phyloP scores from a whole-genome alignment of 2,888 invertebrate species.

The Holacanthella duospinosa region DNA sequence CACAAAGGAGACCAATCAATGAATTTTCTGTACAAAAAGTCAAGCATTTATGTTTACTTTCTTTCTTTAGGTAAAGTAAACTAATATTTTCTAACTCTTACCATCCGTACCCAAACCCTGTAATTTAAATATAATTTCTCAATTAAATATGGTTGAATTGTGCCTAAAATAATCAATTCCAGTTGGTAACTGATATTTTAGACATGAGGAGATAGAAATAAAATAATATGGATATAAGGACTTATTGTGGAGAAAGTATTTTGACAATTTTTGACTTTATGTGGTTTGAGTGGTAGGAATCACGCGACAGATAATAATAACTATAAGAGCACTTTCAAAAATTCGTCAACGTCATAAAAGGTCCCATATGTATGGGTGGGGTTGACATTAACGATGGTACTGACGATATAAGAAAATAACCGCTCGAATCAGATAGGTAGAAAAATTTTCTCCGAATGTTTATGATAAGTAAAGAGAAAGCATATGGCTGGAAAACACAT shows the following conservation, averaged over 20 bases:
- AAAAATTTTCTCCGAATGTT: too few relatives aligned
- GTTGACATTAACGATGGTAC: background rate
- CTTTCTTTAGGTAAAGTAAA: background rate
- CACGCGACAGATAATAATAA: background rate
- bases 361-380: background rate
- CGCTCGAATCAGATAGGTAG: too few relatives aligned
- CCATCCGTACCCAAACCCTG: conserved; percentile 43
- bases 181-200: background rate
- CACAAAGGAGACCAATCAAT: conserved; percentile 43
- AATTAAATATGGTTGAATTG: too few relatives aligned
- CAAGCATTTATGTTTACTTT: background rate
- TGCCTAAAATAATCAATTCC: too few relatives aligned
- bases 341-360: background rate
- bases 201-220: background rate
- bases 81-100: background rate
- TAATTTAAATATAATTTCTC: conserved; percentile 15
- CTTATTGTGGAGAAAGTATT: background rate
- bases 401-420: too few relatives aligned
- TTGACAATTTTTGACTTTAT: background rate
- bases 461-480: too few relatives aligned
- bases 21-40: conserved; percentile 38
- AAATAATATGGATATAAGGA: background rate
- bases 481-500: too few relatives aligned
- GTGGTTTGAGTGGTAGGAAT: background rate
- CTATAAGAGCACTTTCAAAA: background rate